Conservation (phyloP, 1,140 invertebrate species). For the Cydia splendana region DNA sequence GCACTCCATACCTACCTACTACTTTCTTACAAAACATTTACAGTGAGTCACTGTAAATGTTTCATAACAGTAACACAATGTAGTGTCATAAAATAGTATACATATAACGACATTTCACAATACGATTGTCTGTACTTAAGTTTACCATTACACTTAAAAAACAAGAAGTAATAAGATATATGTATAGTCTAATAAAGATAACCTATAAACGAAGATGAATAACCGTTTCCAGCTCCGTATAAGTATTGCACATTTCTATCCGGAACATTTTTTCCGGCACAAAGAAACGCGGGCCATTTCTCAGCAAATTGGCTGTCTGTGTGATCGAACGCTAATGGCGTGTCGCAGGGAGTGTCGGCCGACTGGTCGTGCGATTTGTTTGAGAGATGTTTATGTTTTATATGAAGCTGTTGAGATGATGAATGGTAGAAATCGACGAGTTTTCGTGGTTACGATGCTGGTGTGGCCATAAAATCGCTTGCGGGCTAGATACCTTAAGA, state of each 20-base stretch:
- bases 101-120: too few relatives aligned
- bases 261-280: conserved; percentile 17
- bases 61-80: too few relatives aligned
- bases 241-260: conserved; percentile 6
- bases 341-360: neutral
- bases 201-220: neutral
- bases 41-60: too few relatives aligned
- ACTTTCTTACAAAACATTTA: too few relatives aligned
- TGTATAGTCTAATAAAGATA: neutral
- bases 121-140: too few relatives aligned
- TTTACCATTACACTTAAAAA: too few relatives aligned
- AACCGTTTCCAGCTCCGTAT: neutral
- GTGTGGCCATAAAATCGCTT: too few relatives aligned
- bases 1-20: too few relatives aligned
- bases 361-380: conserved; percentile 15
- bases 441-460: too few relatives aligned
- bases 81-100: too few relatives aligned
- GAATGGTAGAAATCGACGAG: too few relatives aligned
- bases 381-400: conserved; percentile 6
- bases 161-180: neutral
- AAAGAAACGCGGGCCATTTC: conserved; percentile 24
- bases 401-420: neutral
- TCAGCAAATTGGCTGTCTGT: conserved; percentile 29
- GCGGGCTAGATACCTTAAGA: too few relatives aligned
- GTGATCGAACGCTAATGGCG: conserved; percentile 30